phyloP scores from a whole-genome alignment of 53 echinoderm and acorn worm species.

The Stichopus horrens region DNA sequence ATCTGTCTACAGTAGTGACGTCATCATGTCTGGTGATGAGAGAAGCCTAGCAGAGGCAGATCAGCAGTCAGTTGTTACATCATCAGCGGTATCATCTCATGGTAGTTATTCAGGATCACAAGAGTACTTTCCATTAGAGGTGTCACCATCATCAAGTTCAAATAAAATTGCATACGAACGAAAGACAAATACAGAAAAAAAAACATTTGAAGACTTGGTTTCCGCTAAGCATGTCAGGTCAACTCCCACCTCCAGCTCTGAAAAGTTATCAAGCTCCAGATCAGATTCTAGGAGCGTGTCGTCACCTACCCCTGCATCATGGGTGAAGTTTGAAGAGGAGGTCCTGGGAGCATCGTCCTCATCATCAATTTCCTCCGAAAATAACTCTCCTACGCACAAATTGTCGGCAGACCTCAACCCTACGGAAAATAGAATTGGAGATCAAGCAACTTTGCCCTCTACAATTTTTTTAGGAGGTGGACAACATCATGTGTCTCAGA shows the following conservation, averaged over 20 bases:
- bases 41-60: conserved; percentile 63
- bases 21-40: conserved; percentile 50
- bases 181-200: not conserved
- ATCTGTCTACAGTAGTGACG: conserved; percentile 68
- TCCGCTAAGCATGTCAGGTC: not conserved
- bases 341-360: conserved; percentile 32
- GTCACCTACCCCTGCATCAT: conserved; percentile 61
- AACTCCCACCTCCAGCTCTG: not conserved
- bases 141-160: conserved; percentile 57
- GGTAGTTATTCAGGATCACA: conserved; percentile 78
- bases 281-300: conserved; percentile 10
- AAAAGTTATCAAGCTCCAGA: not conserved
- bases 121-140: conserved; percentile 82
- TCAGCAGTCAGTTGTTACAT: conserved; percentile 70
- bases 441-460: conserved; percentile 29
- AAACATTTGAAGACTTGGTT: not conserved
- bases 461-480: not conserved
- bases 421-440: not conserved
- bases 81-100: conserved; percentile 73
- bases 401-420: not conserved
- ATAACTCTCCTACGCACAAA: conserved; percentile 39
- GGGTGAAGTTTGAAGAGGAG: conserved; percentile 69
- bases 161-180: not conserved
- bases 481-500: not conserved
- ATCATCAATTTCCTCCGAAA: conserved; percentile 52